phyloP scores from a whole-genome alignment of 2,797 vertebrate species.

The Potorous gilbertii region DNA sequence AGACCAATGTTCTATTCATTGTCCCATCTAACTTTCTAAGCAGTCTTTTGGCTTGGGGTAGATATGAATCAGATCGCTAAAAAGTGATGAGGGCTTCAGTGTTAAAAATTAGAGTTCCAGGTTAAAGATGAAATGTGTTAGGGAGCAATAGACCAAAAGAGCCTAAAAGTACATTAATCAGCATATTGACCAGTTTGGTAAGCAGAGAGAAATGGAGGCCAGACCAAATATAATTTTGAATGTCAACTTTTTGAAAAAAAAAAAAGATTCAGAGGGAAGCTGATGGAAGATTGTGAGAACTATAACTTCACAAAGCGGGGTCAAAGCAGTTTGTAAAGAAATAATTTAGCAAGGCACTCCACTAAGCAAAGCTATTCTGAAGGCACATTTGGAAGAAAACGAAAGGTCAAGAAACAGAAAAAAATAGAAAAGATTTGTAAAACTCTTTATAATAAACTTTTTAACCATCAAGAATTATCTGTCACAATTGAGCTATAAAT shows the following conservation, averaged over 20 bases:
- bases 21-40: background rate
- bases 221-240: background rate
- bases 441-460: background rate
- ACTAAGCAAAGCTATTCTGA: background rate
- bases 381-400: background rate
- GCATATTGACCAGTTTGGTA: background rate
- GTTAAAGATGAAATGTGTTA: background rate
- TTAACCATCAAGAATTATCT: background rate
- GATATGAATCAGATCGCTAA: background rate
- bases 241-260: background rate
- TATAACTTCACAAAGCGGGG: background rate
- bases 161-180: background rate
- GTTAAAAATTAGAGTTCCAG: background rate
- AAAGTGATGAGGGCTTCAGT: background rate
- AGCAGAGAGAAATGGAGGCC: background rate
- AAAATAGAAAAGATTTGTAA: background rate
- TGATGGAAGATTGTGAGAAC: background rate
- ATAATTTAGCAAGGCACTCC: background rate
- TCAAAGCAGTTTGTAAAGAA: background rate
- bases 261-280: background rate
- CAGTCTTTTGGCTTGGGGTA: background rate
- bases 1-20: background rate
- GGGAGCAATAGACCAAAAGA: background rate
- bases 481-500: background rate
- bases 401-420: background rate